phyloP scores from a whole-genome alignment of 2,888 invertebrate species.

The Netelia virgata region DNA sequence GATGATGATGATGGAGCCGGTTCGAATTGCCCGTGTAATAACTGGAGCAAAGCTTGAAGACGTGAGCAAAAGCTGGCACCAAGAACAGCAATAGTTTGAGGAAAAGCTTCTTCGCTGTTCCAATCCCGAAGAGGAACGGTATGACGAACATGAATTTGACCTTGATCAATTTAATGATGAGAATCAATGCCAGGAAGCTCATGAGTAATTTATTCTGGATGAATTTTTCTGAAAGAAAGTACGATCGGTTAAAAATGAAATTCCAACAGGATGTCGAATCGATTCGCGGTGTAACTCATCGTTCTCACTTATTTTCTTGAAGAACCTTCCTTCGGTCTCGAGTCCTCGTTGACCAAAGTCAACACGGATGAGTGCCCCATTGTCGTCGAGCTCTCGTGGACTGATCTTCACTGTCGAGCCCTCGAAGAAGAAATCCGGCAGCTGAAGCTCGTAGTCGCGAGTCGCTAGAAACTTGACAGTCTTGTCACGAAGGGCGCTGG shows the following conservation, averaged over 20 bases:
- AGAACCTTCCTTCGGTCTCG: constrained; percentile 87
- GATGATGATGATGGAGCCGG: constrained; percentile 93
- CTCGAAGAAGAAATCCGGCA: constrained; percentile 91
- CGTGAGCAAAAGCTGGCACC: constrained; percentile 92
- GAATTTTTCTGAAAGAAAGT: constrained; percentile 89
- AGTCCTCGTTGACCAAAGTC: constrained; percentile 87
- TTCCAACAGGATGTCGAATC: not conserved
- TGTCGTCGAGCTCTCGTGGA: constrained; percentile 90
- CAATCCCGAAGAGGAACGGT: constrained; percentile 92
- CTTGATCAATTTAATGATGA: constrained; percentile 92
- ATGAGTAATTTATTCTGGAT: constrained; percentile 91
- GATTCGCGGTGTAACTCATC: not conserved
- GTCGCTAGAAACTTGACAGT: constrained; percentile 91
- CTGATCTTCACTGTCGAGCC: constrained; percentile 91
- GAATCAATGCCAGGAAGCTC: constrained; percentile 91
- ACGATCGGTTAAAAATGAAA: not conserved
- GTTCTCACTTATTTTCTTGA: constrained; percentile 90
- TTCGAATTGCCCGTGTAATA: constrained; percentile 91
- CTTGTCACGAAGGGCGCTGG: constrained; percentile 90
- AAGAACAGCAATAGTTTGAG: constrained; percentile 92
- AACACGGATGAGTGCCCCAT: constrained; percentile 91
- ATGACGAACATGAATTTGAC: constrained; percentile 92
- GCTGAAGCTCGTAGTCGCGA: constrained; percentile 90
- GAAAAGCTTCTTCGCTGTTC: constrained; percentile 93
- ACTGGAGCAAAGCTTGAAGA: constrained; percentile 94